phyloP scores from a whole-genome alignment of 2,797 vertebrate species.

The Microctenopoma lineatum region DNA sequence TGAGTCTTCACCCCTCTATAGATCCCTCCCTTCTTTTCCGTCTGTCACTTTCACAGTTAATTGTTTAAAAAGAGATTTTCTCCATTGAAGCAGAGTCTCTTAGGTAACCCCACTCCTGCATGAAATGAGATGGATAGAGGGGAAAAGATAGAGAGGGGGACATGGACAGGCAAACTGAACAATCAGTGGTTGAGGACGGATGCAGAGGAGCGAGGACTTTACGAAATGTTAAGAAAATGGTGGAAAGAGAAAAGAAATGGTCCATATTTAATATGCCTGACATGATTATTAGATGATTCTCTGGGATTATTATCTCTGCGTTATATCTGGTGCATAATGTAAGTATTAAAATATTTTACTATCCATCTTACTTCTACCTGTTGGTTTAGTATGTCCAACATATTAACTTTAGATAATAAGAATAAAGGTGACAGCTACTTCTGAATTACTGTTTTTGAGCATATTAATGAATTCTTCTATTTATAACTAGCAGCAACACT shows the following conservation, averaged over 20 bases:
- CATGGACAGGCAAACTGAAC: constrained; percentile 72
- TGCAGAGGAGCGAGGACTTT: constrained; percentile 41
- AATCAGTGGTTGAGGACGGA: constrained; percentile 63
- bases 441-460: constrained; percentile 3
- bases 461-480: not conserved
- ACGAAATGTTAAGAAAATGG: constrained; percentile 20
- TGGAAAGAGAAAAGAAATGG: constrained; percentile 15
- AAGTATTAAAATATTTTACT: constrained; percentile 64
- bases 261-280: constrained; percentile 25
- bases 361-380: constrained; percentile 12
- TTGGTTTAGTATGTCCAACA: not conserved
- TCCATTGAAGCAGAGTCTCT: constrained; percentile 85
- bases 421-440: not conserved
- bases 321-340: constrained; percentile 45
- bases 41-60: constrained; percentile 86
- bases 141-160: constrained; percentile 69
- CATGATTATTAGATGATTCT: constrained; percentile 23
- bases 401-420: not conserved
- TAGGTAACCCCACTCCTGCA: constrained; percentile 88
- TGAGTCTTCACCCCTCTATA: constrained; percentile 42
- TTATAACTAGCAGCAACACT: not conserved
- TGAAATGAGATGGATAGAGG: constrained; percentile 86
- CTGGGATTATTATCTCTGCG: constrained; percentile 46
- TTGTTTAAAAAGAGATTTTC: constrained; percentile 87
- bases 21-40: constrained; percentile 72